phyloP scores from a whole-genome alignment of 2,113 vertebrate genomes.

The Podarcis raffonei region DNA sequence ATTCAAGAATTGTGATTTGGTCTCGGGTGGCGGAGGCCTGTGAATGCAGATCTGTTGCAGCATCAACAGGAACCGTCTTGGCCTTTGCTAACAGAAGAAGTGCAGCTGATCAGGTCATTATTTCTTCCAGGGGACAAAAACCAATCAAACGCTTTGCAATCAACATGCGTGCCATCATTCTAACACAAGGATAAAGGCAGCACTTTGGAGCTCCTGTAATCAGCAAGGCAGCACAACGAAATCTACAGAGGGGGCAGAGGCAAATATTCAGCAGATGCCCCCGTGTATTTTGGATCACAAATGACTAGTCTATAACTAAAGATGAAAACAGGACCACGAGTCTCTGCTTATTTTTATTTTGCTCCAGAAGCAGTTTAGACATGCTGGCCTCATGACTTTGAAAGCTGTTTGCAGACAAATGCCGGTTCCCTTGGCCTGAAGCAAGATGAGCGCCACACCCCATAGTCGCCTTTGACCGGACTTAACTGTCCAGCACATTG shows the following conservation, averaged over 20 bases:
- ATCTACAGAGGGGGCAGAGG: constrained; percentile 4
- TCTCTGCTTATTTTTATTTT: too few relatives aligned
- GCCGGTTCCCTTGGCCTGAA: too few relatives aligned
- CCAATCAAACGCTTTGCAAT: constrained; percentile 2
- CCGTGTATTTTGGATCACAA: not conserved
- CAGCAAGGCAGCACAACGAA: not conserved
- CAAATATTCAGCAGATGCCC: not conserved
- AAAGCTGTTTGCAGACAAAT: too few relatives aligned
- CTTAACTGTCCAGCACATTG: too few relatives aligned
- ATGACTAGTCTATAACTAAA: not conserved
- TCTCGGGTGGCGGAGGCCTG: constrained; percentile 59
- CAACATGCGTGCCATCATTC: constrained; percentile 8
- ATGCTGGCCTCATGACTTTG: too few relatives aligned
- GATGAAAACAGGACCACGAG: too few relatives aligned
- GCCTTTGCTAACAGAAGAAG: constrained; percentile 43
- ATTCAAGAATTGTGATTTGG: constrained; percentile 50
- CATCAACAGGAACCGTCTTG: constrained; percentile 22
- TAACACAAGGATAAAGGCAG: constrained; percentile 5
- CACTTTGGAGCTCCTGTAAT: constrained; percentile 15
- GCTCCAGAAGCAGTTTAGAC: too few relatives aligned
- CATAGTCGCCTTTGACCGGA: too few relatives aligned
- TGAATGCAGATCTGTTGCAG: constrained; percentile 53
- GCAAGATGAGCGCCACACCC: too few relatives aligned
- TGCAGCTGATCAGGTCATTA: constrained; percentile 8
- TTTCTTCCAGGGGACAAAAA: not conserved